Evolutionary conservation across 2,113 vertebrate genomes (phyloP).

Genomic region (Nestor notabilis): DNA sequence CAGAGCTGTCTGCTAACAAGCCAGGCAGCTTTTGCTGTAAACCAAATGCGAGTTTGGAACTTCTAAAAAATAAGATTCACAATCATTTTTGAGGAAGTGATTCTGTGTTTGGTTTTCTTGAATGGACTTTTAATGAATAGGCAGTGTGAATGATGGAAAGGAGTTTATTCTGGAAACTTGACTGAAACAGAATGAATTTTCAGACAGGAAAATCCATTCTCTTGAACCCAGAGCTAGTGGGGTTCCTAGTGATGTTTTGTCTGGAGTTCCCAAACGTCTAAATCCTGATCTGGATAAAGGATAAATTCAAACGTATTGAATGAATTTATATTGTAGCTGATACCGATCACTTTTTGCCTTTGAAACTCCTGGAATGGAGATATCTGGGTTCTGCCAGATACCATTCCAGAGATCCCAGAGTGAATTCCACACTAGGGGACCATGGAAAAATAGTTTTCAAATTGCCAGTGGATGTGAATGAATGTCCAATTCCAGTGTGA

Average conservation of each 20-base stretch:
- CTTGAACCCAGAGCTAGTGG: background rate
- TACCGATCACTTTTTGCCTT: background rate
- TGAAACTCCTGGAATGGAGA: background rate
- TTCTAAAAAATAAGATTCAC: background rate
- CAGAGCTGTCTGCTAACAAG: background rate
- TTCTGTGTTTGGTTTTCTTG: background rate
- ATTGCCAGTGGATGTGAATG: background rate
- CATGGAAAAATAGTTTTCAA: background rate
- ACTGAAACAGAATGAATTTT: background rate
- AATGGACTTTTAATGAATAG: background rate
- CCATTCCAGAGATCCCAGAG: background rate
- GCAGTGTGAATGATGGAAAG: background rate
- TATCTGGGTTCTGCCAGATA: background rate
- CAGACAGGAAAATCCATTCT: background rate
- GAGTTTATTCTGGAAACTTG: background rate
- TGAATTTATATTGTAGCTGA: background rate
- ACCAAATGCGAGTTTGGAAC: fast-evolving
- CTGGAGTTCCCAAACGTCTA: background rate
- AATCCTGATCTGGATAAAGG: background rate
- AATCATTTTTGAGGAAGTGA: background rate
- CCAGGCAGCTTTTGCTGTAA: background rate
- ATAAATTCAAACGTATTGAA: background rate
- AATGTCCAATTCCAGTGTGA: background rate
- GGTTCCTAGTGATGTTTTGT: background rate
- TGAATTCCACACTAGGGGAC: fast-evolving